Conservation (phyloP, 2,113 vertebrate genomes). For the Cyanoramphus novaezelandiae region DNA sequence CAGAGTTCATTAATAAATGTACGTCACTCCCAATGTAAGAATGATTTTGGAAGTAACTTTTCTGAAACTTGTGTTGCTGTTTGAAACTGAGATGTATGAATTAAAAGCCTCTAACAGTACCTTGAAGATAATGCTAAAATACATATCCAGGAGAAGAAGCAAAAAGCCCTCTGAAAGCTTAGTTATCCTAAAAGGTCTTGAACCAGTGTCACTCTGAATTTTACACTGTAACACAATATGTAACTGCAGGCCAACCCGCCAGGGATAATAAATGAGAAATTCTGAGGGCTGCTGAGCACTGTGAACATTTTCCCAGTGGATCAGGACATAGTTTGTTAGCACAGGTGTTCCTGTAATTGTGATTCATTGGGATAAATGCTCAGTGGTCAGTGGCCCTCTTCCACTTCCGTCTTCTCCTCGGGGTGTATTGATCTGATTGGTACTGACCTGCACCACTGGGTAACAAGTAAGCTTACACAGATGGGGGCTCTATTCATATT, state of each 20-base stretch:
- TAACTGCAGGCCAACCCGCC: slow-evolving; percentile 50
- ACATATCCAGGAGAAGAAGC: background rate
- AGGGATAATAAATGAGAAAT: slow-evolving; percentile 69
- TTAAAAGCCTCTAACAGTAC: slow-evolving; percentile 13
- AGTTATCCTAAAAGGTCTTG: slow-evolving; percentile 41
- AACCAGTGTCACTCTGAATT: slow-evolving; percentile 56
- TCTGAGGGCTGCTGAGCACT: slow-evolving; percentile 67
- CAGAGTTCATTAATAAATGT: background rate
- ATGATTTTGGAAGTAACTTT: background rate
- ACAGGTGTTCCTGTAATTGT: slow-evolving; percentile 78
- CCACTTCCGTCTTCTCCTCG: slow-evolving; percentile 44
- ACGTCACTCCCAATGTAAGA: background rate
- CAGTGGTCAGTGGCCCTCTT: slow-evolving; percentile 64
- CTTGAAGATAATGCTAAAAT: slow-evolving; percentile 53
- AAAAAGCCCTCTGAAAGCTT: background rate
- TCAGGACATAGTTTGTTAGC: slow-evolving; percentile 73
- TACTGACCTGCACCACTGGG: slow-evolving; percentile 20
- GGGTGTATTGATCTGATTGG: slow-evolving; percentile 55
- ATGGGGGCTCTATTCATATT: slow-evolving; percentile 37
- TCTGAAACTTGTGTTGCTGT: background rate
- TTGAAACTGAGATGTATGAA: background rate
- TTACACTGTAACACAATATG: slow-evolving; percentile 44
- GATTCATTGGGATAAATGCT: slow-evolving; percentile 74
- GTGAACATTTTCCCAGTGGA: slow-evolving; percentile 64
- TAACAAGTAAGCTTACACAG: slow-evolving; percentile 33